Evolutionary conservation across 2,888 invertebrate genomes (phyloP), one percentile per base, ranked within the genome.

Genomic region (Linnaemya tessellans): DNA sequence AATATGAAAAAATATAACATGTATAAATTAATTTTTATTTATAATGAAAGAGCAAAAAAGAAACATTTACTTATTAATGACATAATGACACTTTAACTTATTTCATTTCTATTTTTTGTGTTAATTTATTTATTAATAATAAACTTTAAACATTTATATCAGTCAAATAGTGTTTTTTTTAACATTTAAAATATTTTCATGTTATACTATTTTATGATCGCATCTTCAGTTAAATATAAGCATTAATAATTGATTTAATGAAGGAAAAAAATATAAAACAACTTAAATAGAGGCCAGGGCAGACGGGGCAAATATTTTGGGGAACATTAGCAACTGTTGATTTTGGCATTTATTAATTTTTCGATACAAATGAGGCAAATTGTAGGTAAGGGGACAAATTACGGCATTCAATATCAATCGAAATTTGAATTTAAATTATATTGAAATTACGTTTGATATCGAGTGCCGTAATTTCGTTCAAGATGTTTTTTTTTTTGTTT

Each of bases 1-100:
- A 64, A 71, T 68, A 80, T 84, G 80, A 74, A 80, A 84, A 84
- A 74, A 78, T 86, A 86, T 81, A 81, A 86, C 84, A 81, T 64
- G 64, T 58, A 84, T 86, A 86, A 86, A 86, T 84, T 77, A 73
- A 65, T 70, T 73, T 77, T 54, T 67, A 49, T 68, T 80, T 54
- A 49, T 84, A 75, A 70, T 75, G 67, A 84, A 18, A 56, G 54
- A 62, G 56, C 62, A 58, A 75, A 46, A 54, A 71, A 60, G 30
- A 77, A 20, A 58, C 30, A 79, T 70, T 46, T 68, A 83, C 11
- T 51, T 68, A 60, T 62, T 80, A 41, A 84, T 54, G 49, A 56
- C 38, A 56, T 80, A 43, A 84, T 46, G 49, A 56, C 38, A 56
- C 49, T 43, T 64, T 65, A 49, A 71, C 56, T 56, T 67, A 54